These are phyloP conservation scores for Drosophila helvetica DNA, from an alignment of 2,888 invertebrate genomes.

Conservation along the genomic window DNA sequence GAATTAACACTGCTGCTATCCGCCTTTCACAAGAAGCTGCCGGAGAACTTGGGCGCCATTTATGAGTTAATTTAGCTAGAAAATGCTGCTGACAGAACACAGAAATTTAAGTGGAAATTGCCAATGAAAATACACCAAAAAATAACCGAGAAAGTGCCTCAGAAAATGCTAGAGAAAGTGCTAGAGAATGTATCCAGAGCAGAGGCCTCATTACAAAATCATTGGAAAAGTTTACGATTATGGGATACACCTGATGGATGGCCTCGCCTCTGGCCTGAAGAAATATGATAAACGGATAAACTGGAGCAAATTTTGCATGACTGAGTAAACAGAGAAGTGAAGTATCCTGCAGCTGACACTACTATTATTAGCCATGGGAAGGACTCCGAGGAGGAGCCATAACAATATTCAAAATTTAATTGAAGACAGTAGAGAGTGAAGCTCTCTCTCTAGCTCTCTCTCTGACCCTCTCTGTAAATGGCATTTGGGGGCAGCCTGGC, in stretches of 20 bases:
- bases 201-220: background rate
- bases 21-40: background rate
- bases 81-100: background rate
- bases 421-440: constrained; percentile 43
- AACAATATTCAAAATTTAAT: constrained; percentile 42
- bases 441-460: constrained; percentile 9
- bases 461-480: constrained; percentile 18
- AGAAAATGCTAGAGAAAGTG: too few species aligned
- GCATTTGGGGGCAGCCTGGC: constrained; percentile 48
- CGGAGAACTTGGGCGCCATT: background rate
- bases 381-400: constrained; percentile 12
- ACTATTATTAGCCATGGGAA: constrained; percentile 29
- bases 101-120: background rate
- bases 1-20: background rate
- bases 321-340: constrained; percentile 17
- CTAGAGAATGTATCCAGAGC: background rate
- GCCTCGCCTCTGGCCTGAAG: background rate
- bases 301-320: constrained; percentile 16
- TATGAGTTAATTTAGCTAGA: background rate
- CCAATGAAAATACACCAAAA: too few species aligned
- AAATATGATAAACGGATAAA: constrained; percentile 1
- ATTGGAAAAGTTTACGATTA: constrained; percentile 1
- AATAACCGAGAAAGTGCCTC: too few species aligned
- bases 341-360: constrained; percentile 47
- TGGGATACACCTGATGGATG: background rate